Evolutionary conservation across 2,113 vertebrate species (phyloP).

Genomic region (Carassius gibelio): DNA sequence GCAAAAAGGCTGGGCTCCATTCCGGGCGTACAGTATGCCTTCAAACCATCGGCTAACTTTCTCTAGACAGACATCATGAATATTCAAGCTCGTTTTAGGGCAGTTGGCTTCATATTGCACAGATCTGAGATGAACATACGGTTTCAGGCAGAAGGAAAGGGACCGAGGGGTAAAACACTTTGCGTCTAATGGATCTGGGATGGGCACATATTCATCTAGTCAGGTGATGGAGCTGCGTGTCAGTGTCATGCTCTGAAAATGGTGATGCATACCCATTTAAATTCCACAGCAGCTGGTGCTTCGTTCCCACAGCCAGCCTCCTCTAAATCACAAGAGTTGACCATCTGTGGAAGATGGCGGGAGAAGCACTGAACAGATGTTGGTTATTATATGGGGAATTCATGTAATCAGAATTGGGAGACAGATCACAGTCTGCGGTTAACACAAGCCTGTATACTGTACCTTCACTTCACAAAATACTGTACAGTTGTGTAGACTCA

Average conservation of each 20-base stretch:
- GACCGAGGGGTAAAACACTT: background rate
- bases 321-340: conserved; percentile 54
- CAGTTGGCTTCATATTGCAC: background rate
- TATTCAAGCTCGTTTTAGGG: background rate
- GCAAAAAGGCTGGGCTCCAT: conserved; percentile 11
- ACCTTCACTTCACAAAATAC: background rate
- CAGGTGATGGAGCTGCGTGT: background rate
- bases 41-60: conserved; percentile 25
- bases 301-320: conserved; percentile 55
- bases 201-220: background rate
- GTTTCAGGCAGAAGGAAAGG: conserved; percentile 1
- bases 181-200: background rate
- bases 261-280: conserved; percentile 34
- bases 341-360: conserved; percentile 52
- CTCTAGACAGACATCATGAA: background rate
- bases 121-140: background rate
- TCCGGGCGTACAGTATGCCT: conserved; percentile 1
- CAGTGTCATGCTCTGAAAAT: conserved; percentile 41
- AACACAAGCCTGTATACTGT: conserved; percentile 18
- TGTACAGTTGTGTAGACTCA: background rate
- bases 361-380: conserved; percentile 65
- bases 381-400: conserved; percentile 60
- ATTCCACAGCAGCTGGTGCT: conserved; percentile 56
- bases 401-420: conserved; percentile 20
- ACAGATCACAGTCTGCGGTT: conserved; percentile 16